phyloP scores from a whole-genome alignment of 2,888 invertebrate species.

The Pecten maximus region DNA sequence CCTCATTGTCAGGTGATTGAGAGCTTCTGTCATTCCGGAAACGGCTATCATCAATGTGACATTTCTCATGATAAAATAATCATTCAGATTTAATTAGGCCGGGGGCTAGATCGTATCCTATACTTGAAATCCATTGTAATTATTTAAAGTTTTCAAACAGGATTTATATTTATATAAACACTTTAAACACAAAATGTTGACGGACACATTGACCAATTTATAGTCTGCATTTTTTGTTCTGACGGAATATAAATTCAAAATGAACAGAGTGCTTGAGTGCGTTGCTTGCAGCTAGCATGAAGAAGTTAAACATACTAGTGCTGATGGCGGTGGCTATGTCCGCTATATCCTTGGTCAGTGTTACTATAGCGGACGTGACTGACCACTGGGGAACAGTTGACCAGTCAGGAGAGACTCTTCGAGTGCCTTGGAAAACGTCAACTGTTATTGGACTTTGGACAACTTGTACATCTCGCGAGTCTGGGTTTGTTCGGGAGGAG shows the following conservation, averaged over 20 bases:
- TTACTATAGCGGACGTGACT: not conserved
- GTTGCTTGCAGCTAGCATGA: not conserved
- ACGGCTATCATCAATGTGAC: slow-evolving; percentile 2
- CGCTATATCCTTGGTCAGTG: not conserved
- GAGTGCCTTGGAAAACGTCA: not conserved
- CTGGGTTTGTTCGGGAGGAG: not conserved
- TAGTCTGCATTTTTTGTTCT: not conserved
- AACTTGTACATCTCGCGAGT: not conserved
- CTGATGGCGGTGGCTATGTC: not conserved
- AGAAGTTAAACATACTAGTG: not conserved
- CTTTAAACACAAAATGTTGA: not conserved
- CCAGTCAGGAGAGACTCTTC: not conserved
- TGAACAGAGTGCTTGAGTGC: not conserved
- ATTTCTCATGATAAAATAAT: not conserved
- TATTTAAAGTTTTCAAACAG: not conserved
- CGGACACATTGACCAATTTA: not conserved
- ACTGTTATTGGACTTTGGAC: slow-evolving; percentile 6
- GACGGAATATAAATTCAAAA: not conserved
- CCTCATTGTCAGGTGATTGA: not conserved
- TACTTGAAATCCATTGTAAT: not conserved
- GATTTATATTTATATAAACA: not conserved
- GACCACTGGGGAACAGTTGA: slow-evolving; percentile 11
- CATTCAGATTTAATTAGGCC: slow-evolving; percentile 13
- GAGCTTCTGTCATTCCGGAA: slow-evolving; percentile 16
- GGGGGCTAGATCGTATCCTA: not conserved